These are phyloP conservation scores for Eublepharis macularius DNA, from an alignment of 2,113 vertebrate species.

Conservation along the genomic window DNA sequence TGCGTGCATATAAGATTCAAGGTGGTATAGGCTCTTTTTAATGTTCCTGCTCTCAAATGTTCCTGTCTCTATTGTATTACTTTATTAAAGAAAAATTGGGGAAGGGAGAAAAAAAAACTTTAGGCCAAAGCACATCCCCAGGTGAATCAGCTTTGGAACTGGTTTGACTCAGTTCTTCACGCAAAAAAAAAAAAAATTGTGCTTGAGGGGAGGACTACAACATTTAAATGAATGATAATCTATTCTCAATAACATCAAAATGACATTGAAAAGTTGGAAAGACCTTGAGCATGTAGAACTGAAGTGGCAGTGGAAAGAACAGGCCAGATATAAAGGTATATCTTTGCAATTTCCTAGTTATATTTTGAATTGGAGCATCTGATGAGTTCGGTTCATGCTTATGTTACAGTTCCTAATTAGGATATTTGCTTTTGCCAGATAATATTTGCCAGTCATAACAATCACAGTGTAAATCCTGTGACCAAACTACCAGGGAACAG, in stretches of 20 bases:
- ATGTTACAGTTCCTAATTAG: background rate
- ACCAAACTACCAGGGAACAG: background rate
- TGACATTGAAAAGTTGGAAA: constrained; percentile 41
- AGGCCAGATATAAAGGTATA: background rate
- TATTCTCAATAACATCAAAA: constrained; percentile 45
- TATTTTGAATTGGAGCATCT: background rate
- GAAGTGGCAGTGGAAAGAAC: constrained; percentile 29
- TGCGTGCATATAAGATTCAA: background rate
- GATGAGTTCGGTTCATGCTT: background rate
- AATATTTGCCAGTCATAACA: background rate
- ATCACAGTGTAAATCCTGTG: background rate
- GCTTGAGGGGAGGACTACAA: constrained; percentile 27
- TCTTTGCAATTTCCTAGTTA: background rate
- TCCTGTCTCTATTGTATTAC: background rate
- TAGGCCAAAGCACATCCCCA: background rate
- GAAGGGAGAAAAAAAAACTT: constrained; percentile 11
- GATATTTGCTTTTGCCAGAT: background rate
- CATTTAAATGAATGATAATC: constrained; percentile 49
- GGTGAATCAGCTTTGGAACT: constrained; percentile 39
- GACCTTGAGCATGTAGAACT: constrained; percentile 38
- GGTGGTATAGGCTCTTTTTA: background rate
- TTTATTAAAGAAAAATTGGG: constrained; percentile 39
- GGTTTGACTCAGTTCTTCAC: constrained; percentile 21
- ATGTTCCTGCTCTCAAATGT: constrained; percentile 20
- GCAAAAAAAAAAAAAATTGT: constrained; percentile 33